phyloP scores from a whole-genome alignment of 2,888 invertebrate genomes.

The Sthenelais limicola region DNA sequence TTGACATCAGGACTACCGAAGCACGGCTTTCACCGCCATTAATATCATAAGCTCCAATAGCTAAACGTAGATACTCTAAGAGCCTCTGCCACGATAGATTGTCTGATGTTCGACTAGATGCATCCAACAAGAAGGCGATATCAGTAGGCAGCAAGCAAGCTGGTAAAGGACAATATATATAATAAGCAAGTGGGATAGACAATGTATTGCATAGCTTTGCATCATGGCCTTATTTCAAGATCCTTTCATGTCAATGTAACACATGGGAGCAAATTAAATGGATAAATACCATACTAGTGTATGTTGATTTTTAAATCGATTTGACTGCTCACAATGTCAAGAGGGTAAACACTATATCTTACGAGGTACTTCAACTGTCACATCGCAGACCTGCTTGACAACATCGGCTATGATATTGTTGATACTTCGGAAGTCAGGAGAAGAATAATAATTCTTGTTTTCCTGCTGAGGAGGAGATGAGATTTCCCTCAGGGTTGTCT shows the following conservation, averaged over 20 bases:
- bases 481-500: neutral
- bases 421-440: constrained; percentile 22
- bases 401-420: constrained; percentile 4
- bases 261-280: too few species aligned
- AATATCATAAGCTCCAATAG: constrained; percentile 25
- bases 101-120: neutral
- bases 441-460: constrained; percentile 24
- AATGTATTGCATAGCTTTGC: too few species aligned
- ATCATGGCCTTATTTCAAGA: too few species aligned
- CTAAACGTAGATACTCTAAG: neutral
- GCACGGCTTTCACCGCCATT: constrained; percentile 36
- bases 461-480: constrained; percentile 28
- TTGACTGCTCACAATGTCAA: too few species aligned
- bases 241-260: too few species aligned
- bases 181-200: too few species aligned
- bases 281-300: too few species aligned
- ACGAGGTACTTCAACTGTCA: constrained; percentile 25
- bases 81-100: constrained; percentile 11
- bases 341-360: too few species aligned
- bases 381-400: constrained; percentile 3
- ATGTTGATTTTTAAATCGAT: too few species aligned
- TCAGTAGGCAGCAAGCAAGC: constrained; percentile 5
- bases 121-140: constrained; percentile 26
- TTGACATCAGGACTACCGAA: constrained; percentile 43
- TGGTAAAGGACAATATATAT: too few species aligned